A percentile compares a stretch with the other conserved stretches of the same genome.
Conservation (phyloP, 2,888 invertebrate species). For the Leuctra nigra region DNA sequence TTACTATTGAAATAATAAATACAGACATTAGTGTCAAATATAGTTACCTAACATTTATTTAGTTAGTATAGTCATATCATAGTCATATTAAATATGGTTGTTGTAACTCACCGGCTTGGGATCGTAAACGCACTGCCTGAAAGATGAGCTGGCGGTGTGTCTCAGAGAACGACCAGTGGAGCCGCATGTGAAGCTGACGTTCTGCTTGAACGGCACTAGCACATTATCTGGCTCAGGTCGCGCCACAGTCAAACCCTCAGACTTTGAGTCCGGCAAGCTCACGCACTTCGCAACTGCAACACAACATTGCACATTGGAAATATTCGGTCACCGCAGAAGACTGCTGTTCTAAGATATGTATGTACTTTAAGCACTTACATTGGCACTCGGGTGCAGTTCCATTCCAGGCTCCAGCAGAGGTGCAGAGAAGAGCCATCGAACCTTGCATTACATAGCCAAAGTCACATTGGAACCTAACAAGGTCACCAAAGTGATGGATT, state of each 20-base stretch:
- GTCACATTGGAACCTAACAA: conserved; percentile 86
- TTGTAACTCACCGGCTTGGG: conserved; percentile 76
- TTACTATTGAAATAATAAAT: too few relatives aligned
- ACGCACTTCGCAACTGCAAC: conserved; percentile 78
- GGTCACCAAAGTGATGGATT: conserved; percentile 82
- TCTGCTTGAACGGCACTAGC: conserved; percentile 81
- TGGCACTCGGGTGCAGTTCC: conserved; percentile 89
- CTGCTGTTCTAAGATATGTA: not conserved
- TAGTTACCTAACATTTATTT: too few relatives aligned
- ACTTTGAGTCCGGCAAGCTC: conserved; percentile 80
- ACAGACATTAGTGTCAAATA: too few relatives aligned
- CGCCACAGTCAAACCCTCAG: conserved; percentile 73
- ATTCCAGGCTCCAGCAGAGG: conserved; percentile 89
- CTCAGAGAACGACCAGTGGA: conserved; percentile 70
- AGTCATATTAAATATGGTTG: too few relatives aligned
- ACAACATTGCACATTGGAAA: too few relatives aligned
- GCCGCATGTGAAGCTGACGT: conserved; percentile 78
- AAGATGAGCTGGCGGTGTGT: conserved; percentile 73
- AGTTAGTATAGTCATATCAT: too few relatives aligned
- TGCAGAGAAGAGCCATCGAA: conserved; percentile 76
- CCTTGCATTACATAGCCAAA: conserved; percentile 93
- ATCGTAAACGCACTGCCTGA: conserved; percentile 93
- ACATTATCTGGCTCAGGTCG: conserved; percentile 76
- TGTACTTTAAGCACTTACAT: conserved; percentile 54
- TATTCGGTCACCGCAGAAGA: too few relatives aligned